Evolutionary conservation across 2,888 invertebrate genomes (phyloP).

Genomic region (Lypha dubia): DNA sequence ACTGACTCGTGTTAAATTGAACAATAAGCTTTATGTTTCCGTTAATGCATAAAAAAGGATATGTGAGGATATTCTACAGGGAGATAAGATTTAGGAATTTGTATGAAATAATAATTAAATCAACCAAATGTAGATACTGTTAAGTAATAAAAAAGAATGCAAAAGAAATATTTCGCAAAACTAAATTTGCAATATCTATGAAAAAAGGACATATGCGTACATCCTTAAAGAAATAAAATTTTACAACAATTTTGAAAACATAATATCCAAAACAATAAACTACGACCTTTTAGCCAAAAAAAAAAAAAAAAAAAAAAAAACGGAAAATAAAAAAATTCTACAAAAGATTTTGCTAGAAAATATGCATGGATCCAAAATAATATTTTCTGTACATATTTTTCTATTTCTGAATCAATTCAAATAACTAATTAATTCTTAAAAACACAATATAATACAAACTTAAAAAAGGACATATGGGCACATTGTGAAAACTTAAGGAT

Average conservation of each 20-base stretch:
- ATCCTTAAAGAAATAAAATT: not conserved
- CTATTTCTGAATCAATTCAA: too few species aligned
- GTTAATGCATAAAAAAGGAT: conserved; percentile 62
- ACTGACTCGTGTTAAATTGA: conserved; percentile 65
- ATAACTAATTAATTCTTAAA: too few species aligned
- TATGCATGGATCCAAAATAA: too few species aligned
- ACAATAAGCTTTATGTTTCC: conserved; percentile 71
- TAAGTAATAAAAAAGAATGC: not conserved
- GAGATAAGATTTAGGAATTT: conserved; percentile 5
- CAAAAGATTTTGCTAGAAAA: too few species aligned
- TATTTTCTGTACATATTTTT: too few species aligned
- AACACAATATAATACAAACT: too few species aligned
- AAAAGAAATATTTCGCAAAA: not conserved
- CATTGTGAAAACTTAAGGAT: too few species aligned
- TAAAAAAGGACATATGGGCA: too few species aligned
- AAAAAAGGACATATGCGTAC: not conserved
- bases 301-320: too few species aligned
- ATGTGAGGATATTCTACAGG: conserved; percentile 27
- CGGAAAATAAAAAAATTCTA: too few species aligned
- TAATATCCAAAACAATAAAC: not conserved
- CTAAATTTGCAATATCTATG: not conserved
- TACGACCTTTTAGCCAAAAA: too few species aligned
- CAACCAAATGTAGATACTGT: not conserved
- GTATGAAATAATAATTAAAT: not conserved
- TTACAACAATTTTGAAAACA: not conserved